Conservation (phyloP, 1,140 invertebrate genomes). For the Eufriesea mexicana region DNA sequence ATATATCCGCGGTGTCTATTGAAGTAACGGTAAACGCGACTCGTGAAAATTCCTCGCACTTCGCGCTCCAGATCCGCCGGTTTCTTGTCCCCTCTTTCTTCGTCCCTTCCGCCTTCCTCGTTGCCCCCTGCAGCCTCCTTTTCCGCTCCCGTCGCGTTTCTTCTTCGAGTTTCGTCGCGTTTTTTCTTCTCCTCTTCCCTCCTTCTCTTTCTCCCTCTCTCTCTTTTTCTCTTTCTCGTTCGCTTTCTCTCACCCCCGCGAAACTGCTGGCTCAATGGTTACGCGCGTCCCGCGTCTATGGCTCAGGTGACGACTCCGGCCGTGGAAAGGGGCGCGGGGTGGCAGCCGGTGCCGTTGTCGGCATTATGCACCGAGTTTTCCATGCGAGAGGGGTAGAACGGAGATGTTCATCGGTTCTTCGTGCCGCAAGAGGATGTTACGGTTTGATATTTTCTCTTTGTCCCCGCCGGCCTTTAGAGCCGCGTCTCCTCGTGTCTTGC, state of each 20-base stretch:
- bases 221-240: neutral
- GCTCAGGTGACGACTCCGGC: conserved; percentile 47
- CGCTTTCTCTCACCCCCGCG: neutral
- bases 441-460: conserved; percentile 51
- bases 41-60: conserved; percentile 72
- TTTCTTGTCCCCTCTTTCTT: conserved; percentile 69
- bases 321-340: conserved; percentile 13
- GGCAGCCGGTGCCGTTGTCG: conserved; percentile 8
- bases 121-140: conserved; percentile 38
- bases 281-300: conserved; percentile 47
- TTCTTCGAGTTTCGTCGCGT: conserved; percentile 20
- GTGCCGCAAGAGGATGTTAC: conserved; percentile 45
- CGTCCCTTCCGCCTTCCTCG: conserved; percentile 37
- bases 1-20: conserved; percentile 72
- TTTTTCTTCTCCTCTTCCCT: neutral
- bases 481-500: conserved; percentile 23
- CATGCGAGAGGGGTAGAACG: conserved; percentile 37
- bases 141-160: conserved; percentile 28
- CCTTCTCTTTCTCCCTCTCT: too few relatives aligned
- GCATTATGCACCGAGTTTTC: conserved; percentile 49
- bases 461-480: conserved; percentile 39
- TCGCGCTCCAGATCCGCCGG: conserved; percentile 70
- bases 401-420: conserved; percentile 55
- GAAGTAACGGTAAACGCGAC: conserved; percentile 74
- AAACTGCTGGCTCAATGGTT: conserved; percentile 46